Evolutionary conservation across 2,113 vertebrate genomes (phyloP), one percentile per base, ranked within the genome.

Genomic region (Protobothrops mucrosquamatus): DNA sequence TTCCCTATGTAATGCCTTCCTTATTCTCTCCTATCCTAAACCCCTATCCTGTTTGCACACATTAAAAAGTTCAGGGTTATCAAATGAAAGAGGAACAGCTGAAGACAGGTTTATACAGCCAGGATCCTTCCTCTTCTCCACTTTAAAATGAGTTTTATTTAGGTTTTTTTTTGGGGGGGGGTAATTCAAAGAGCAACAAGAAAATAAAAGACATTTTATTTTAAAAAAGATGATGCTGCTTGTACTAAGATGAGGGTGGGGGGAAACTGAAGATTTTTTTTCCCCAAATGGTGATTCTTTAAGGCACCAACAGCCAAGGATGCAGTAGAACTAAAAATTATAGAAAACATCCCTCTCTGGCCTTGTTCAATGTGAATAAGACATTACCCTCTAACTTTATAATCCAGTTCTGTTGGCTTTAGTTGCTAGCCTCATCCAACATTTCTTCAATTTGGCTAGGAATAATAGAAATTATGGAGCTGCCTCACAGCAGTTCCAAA

Each of bases 161-260:
- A 11, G 10, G 2, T 91, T 74, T 74, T 54, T 54, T 6, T 51
- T 2, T 2, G 23, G 6, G 1, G 59, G 11, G 12, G 26, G 0
- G 4, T 24, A 26, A 88, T 55, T 29, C 2, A 48, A n/a, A 87
- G 92, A 91, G 51, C 55, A 29, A 69, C 59, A 91, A 74, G 1
- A 39, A 92, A 95, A 94, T 95, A 95, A 94, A 94, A 93, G 87
- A 88, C 24, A 10, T 18, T 93, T 89, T 94, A 90, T 94, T 94
- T 94, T 92, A 85, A 87, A 74, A 89, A 59, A 34, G 22, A 81
- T 81, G 23, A 2, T 20, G 6, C 24, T 89, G 74, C 15, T 46
- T 15, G 5, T 90, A 54, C 81, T 61, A 39, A 57, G 48, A 24
- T 26, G 11, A 29, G 24, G 4, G 3, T 2, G 34, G 57, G 43